These are phyloP conservation scores for Malthinus flaveolus DNA, from an alignment of 2,888 invertebrate genomes.

Conservation along the genomic window DNA sequence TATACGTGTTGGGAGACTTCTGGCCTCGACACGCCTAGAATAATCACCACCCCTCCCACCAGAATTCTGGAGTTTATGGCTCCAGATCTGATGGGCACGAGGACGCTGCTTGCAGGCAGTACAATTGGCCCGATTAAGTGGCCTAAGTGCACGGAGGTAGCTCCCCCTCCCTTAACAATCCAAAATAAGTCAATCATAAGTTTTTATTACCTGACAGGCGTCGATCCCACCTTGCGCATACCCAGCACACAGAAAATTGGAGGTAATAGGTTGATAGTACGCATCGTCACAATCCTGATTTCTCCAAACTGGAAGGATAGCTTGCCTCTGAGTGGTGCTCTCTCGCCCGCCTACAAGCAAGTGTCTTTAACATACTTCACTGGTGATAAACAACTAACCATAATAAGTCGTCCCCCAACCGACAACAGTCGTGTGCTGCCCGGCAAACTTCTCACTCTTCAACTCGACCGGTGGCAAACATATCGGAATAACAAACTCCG, in stretches of 20 bases:
- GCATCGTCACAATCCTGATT: constrained; percentile 88
- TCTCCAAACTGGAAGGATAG: constrained; percentile 83
- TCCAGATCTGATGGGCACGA: too few species aligned
- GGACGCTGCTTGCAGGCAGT: too few species aligned
- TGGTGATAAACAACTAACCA: constrained; percentile 54
- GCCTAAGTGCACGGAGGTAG: too few species aligned
- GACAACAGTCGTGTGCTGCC: constrained; percentile 81
- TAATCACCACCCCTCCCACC: too few species aligned
- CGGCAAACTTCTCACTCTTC: constrained; percentile 66
- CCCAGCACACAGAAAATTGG: constrained; percentile 88
- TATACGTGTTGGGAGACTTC: too few species aligned
- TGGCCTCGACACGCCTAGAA: too few species aligned
- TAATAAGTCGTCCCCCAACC: constrained; percentile 93
- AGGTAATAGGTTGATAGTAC: constrained; percentile 90
- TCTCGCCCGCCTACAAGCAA: constrained; percentile 72
- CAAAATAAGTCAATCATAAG: too few species aligned
- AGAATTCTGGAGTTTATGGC: too few species aligned
- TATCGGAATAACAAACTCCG: constrained; percentile 84
- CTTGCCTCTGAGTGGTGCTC: constrained; percentile 83
- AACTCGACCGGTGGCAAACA: constrained; percentile 73
- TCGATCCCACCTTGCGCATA: constrained; percentile 88
- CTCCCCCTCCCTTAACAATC: too few species aligned
- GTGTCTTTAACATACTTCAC: not conserved
- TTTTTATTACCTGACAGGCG: constrained; percentile 78
- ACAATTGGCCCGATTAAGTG: too few species aligned